phyloP scores from a whole-genome alignment of 2,113 vertebrate species.

The Chamaetylas fuelleborni region DNA sequence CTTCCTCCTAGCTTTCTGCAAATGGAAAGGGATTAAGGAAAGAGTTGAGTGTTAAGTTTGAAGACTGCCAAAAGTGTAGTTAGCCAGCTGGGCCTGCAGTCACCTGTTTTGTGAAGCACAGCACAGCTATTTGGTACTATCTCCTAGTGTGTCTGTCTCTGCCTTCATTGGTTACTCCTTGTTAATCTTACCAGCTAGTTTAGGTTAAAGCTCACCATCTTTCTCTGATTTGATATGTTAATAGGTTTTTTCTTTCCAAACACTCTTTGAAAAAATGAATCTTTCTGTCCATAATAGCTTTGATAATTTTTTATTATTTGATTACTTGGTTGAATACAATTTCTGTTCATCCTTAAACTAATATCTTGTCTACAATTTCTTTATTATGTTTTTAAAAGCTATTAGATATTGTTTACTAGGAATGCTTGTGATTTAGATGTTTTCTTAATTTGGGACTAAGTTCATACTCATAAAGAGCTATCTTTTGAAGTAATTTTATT shows the following conservation, averaged over 20 bases:
- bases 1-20: constrained; percentile 5
- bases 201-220: neutral
- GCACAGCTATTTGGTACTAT: neutral
- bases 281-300: neutral
- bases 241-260: neutral
- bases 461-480: neutral
- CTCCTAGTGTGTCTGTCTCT: neutral
- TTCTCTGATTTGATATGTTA: neutral
- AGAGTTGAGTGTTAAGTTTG: neutral
- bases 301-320: neutral
- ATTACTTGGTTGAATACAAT: neutral
- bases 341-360: neutral
- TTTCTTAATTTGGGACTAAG: neutral
- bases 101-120: neutral
- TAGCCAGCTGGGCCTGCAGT: neutral
- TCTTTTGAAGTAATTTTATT: neutral
- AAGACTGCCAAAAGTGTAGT: neutral
- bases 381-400: neutral
- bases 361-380: neutral
- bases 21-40: neutral
- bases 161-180: neutral
- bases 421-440: neutral
- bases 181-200: neutral
- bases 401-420: neutral
- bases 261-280: neutral